phyloP scores from a whole-genome alignment of 2,113 vertebrate genomes.

The Probosciger aterrimus region DNA sequence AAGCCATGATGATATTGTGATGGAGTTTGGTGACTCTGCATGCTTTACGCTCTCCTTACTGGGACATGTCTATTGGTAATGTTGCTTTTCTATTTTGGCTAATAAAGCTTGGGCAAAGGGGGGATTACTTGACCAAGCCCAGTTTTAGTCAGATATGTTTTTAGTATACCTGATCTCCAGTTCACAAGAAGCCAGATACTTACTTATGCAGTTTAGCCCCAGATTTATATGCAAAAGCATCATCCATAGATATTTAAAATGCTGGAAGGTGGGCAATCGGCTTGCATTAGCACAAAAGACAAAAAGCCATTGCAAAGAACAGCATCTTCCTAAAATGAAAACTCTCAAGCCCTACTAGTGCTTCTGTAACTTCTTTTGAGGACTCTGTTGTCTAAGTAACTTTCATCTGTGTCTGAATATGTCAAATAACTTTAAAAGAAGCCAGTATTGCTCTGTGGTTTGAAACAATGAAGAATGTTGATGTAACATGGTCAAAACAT shows the following conservation, averaged over 20 bases:
- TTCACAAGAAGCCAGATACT: neutral
- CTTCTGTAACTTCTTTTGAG: neutral
- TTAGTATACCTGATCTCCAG: neutral
- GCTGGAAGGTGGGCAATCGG: neutral
- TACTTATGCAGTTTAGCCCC: neutral
- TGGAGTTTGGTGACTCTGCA: slow-evolving; percentile 96
- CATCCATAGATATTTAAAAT: neutral
- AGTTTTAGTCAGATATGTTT: neutral
- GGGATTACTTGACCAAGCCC: neutral
- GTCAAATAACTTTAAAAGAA: neutral
- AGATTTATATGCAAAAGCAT: neutral
- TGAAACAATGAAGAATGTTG: neutral
- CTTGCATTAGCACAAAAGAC: neutral
- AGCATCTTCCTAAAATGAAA: neutral
- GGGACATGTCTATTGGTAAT: slow-evolving; percentile 97
- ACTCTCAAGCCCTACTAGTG: neutral
- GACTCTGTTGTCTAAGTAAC: neutral
- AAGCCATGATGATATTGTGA: slow-evolving; percentile 96
- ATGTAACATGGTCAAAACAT: neutral
- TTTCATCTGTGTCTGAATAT: neutral
- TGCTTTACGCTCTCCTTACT: slow-evolving; percentile 94
- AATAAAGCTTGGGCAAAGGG: neutral
- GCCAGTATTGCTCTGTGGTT: neutral
- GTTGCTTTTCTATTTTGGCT: neutral
- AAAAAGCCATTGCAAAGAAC: neutral